Base-by-base conservation (phyloP, 2,888 invertebrate genomes). In the Diabrotica balteata region DNA sequence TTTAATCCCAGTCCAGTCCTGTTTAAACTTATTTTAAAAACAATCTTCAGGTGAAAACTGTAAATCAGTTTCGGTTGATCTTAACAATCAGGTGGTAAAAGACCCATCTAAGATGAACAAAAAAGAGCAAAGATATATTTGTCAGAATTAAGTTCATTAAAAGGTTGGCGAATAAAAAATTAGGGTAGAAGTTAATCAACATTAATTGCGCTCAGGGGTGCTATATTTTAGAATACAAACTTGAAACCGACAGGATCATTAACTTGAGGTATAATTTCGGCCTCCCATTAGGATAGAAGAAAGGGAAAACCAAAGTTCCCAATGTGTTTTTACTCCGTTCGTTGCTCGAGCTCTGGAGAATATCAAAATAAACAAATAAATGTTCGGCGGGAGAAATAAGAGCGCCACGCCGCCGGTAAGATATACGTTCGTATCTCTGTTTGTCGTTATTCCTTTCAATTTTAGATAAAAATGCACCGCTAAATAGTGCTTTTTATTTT, bases 111-210 rank as follows among this genome's bases (percentile, higher is more conserved):
- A 59, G 43, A 61, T 47, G 47, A 47, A 47, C 47, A 10, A 9
- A 47, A 47, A 47, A 47, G 47, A 47, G 47, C 10, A 60, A 70
- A 71, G 64, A 71, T 70, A 59, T 70, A 74, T 75, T 75, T 74
- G 73, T 75, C 75, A 68, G 71, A 73, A 72, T 76, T 71, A 73
- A 72, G 72, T 70, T 71, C 75, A 72, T 75, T 75, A 74, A 72
- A 73, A 75, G 75, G 74, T 67, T 72, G 63, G 65, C 67, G 68
- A 68, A 65, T 73, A 73, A 76, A 75, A 77, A 77, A 73, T 76
- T 72, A 71, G 73, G 74, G 75, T 72, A 58, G 70, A 74, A 75
- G 70, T 73, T 76, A 76, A 77, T 77, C 73, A 77, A 73, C 76
- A 74, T 74, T 76, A 77, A 77, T 75, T 73, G 70, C 63, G 65